Evolutionary conservation across 1,140 invertebrate species (phyloP), one percentile per base, ranked within the genome.

Genomic region (Drosophila micromelanica): DNA sequence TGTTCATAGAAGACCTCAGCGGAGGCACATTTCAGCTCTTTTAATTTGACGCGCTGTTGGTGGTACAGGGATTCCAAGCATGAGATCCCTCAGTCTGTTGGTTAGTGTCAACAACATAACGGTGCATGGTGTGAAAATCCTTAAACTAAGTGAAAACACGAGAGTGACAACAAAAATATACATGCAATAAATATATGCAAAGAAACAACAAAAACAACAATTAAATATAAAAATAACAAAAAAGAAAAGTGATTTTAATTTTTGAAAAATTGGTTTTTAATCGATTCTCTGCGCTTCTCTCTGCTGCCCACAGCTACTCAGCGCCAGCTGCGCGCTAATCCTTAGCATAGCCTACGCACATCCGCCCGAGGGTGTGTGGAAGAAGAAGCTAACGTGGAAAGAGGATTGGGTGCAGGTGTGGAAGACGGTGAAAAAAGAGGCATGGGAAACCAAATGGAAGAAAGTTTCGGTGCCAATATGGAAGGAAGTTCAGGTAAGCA

Each of bases 361-460:
- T 79, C 91, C 94, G 63, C 95, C 95, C 5, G 93, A 95, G 84
- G 95, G 95, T 23, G 94, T 94, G 15, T 96, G 94, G 91, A 94
- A 96, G 73, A 96, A 96, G 92, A 96, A 96, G 91, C 92, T 96
- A 37, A 94, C 94, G 62, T 96, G 95, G 96, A 95, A 95, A 90
- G 94, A 94, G 57, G 95, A 96, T 48, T 96, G 95, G 95, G 93
- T 94, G 5, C 93, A 95, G 70, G 94, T 94, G 8, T 96, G 95
- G 95, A 94, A 95, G 84, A 95, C 94, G 0, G 94, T 95, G 51
- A 96, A 96, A 90, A 96, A 96, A 84, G 93, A 96, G 80, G 95
- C 94, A 93, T 94, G 95, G 80, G 93, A 93, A 78, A 92, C 93
- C 5, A 91, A 93, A 72, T 93, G 93, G 93, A 94, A 94, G 91